Base-by-base conservation (phyloP, 2,113 vertebrate species). In the Plestiodon gilberti region DNA sequence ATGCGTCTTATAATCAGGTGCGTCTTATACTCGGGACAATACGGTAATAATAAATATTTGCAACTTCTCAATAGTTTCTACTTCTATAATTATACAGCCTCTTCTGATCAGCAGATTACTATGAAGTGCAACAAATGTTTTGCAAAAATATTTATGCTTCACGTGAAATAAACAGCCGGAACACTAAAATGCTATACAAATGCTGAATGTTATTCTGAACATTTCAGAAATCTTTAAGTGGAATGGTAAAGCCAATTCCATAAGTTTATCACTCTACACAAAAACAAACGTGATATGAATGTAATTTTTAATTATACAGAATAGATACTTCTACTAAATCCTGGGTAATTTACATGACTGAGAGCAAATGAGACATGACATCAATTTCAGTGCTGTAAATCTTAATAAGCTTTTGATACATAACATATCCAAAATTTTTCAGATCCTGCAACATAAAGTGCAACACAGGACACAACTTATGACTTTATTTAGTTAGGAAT, bases 261-360 rank as follows among this genome's bases (percentile, higher is more conserved):
- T 25, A 52, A 6, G 35, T 61, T 78, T 78, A 61, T 30, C 67
- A 81, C n/a, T 59, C 22, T n/a, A 13, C 13, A 55, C 64, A 40
- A 88, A 61, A 89, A 15, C 20, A 70, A 5, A 78, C 61, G 22
- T 23, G n/a, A 80, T 55, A 40, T 78, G 48, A 15, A 55, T 52
- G 15, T 14, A 55, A 78, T 65, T 33, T 59, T n/a, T 35, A 69
- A 61, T 59, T 40, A 59, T 82, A 33, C 85, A 91, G 87, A 88
- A 23, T 4, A 73, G 64, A 2, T 20, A 2, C 0, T 22, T 70
- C 48, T 33, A 9, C 0, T 55, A 15, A 65, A 80, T 73, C 40
- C 73, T 69, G 59, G 82, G 30, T 25, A 5, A 76, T 4, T 30
- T 87, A 57, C 25, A 70, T 79, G 35, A 7, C 52, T 67, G 33